These are phyloP conservation scores for Microtus oregoni DNA, from an alignment of 2,113 vertebrate genomes.

Conservation along the genomic window DNA sequence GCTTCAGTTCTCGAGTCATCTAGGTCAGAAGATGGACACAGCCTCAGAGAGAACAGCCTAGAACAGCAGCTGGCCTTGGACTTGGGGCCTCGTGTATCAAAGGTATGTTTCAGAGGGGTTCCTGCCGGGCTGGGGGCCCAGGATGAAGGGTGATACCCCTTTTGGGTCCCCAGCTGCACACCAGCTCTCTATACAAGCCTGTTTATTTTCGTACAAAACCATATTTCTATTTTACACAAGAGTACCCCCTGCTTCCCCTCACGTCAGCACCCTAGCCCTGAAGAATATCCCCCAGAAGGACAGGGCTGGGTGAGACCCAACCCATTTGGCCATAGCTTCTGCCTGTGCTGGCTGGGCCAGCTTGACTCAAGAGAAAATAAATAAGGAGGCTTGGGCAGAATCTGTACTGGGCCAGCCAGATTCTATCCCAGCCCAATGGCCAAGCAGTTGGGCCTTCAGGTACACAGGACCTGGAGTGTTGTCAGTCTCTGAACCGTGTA, in stretches of 20 bases:
- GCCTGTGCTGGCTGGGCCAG: background rate
- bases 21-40: background rate
- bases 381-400: conserved; percentile 77
- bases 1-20: background rate
- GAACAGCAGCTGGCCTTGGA: background rate
- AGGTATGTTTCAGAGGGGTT: background rate
- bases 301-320: conserved; percentile 34
- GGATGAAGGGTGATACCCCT: background rate
- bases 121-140: background rate
- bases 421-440: conserved; percentile 6
- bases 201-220: conserved; percentile 90
- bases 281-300: conserved; percentile 32
- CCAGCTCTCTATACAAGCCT: conserved; percentile 83
- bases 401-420: conserved; percentile 69
- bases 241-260: conserved; percentile 29
- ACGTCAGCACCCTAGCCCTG: background rate
- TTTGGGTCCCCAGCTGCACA: background rate
- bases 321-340: background rate
- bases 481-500: conserved; percentile 48
- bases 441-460: conserved; percentile 34
- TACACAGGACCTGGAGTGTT: conserved; percentile 11
- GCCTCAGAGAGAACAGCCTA: background rate
- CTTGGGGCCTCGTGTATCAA: background rate
- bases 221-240: conserved; percentile 85
- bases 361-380: conserved; percentile 76